Evolutionary conservation across 1,140 invertebrate species (phyloP).

Genomic region (Drosophila pachea): DNA sequence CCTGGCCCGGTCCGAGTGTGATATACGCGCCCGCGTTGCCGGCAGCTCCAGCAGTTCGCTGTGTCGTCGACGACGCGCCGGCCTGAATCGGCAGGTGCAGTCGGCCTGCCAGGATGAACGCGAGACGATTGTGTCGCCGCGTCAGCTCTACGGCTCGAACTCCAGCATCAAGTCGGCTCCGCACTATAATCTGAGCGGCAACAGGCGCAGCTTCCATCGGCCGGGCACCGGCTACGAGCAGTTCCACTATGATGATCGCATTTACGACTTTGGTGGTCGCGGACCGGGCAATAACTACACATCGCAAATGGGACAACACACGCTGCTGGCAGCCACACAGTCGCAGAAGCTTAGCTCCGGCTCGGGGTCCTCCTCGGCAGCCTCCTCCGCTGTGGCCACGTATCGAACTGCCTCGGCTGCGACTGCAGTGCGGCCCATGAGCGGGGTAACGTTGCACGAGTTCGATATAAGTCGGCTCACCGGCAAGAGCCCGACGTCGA

Average conservation of each 20-base stretch:
- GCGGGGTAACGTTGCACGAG: conserved; percentile 60
- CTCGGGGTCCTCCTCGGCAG: conserved; percentile 68
- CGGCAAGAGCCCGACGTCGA: conserved; percentile 79
- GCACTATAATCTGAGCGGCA: conserved; percentile 72
- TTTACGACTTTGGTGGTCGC: conserved; percentile 77
- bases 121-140: conserved; percentile 54
- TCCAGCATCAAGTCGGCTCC: conserved; percentile 79
- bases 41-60: conserved; percentile 52
- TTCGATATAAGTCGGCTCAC: conserved; percentile 78
- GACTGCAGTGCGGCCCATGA: conserved; percentile 48
- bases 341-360: conserved; percentile 62
- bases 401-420: conserved; percentile 44
- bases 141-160: conserved; percentile 79
- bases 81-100: conserved; percentile 62
- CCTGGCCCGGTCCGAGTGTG: conserved; percentile 79
- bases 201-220: conserved; percentile 58
- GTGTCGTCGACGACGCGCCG: conserved; percentile 60
- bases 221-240: conserved; percentile 51
- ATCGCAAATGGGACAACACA: conserved; percentile 17
- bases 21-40: conserved; percentile 71
- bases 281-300: conserved; percentile 73
- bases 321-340: conserved; percentile 22
- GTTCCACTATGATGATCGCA: conserved; percentile 72
- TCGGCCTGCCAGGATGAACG: conserved; percentile 68
- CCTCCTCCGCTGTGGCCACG: conserved; percentile 61